Evolutionary conservation across 2,797 vertebrate species (phyloP), one percentile per base, ranked within the genome.

Genomic region (Urophycis tenuis): DNA sequence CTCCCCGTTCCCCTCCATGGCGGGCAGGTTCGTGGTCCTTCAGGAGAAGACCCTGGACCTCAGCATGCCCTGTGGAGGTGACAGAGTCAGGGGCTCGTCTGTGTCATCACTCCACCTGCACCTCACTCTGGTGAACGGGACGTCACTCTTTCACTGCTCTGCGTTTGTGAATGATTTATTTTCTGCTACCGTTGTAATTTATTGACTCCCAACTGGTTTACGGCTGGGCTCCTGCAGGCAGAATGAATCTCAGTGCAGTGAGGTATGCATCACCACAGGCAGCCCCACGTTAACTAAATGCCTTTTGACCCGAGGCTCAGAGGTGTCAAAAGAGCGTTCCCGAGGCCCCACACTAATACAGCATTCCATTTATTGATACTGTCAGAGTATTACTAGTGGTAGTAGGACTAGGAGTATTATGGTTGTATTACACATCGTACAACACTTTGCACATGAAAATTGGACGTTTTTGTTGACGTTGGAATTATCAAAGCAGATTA

Each of bases 1-100:
- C 84, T 96, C 95, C 74, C 95, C 95, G 80, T 92, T 96, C 69
- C 83, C 90, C 78, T 95, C 95, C 95, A 96, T 96, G 84, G 83
- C 73, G 70, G 83, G 64, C 84, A 11, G 3, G 80, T 71, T 81
- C 83, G 32, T 41, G 41, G 69, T 70, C 87, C 79, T 90, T 92
- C 81, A 84, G 76, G 74, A 39, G 35, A 22, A 72, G n/a, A 36
- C 17, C 45, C 81, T 34, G 67, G 77, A 17, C 14, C 64, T 91
- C 83, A 90, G 72, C 81, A 88, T 88, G 74, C 83, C 90, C 92
- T 94, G 85, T n/a, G 3, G 15, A 12, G 39, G 39, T 12, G 14
- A 41, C 39, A 14, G 4, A 14, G 39, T 17, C 39, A 41, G 39
- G 14, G 39, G 14, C 33, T 41, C 17, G 12, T 15, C 36, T 2